Conservation (phyloP, 2,113 vertebrate species). For the Boulengerochromis microlepis region DNA sequence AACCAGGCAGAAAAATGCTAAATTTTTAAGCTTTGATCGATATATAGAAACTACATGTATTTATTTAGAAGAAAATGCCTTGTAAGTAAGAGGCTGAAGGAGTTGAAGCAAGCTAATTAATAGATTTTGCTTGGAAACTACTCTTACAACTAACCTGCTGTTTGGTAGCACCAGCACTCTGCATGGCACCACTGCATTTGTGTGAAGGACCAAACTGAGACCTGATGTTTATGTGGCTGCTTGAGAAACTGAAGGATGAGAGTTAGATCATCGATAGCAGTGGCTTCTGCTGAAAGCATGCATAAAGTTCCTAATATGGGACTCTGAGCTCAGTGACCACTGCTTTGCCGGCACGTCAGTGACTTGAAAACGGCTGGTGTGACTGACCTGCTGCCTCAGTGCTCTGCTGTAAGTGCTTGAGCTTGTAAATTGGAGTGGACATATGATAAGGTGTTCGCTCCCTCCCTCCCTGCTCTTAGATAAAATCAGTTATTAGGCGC, state of each 20-base stretch:
- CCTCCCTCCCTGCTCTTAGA: slow-evolving; percentile 65
- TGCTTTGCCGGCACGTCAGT: background rate
- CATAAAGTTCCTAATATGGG: slow-evolving; percentile 11
- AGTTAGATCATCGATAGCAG: background rate
- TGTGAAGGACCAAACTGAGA: background rate
- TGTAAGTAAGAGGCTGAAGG: background rate
- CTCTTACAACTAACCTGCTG: background rate
- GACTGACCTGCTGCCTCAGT: slow-evolving; percentile 5
- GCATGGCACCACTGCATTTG: background rate
- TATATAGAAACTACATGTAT: background rate
- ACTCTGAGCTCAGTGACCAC: background rate
- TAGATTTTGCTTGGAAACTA: background rate
- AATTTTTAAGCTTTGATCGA: background rate
- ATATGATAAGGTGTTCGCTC: slow-evolving; percentile 7
- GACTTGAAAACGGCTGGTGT: background rate
- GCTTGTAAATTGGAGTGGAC: background rate
- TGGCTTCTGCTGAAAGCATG: background rate
- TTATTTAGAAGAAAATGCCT: background rate
- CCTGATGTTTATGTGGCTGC: background rate
- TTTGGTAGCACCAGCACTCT: background rate
- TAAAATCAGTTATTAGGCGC: slow-evolving; percentile 93
- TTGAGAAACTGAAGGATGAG: background rate
- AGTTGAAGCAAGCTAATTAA: background rate
- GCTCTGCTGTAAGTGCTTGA: background rate
- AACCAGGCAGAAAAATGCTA: background rate